Percentiles rank a stretch among this genome's conserved stretches.
Evolutionary conservation across 1,140 invertebrate genomes (phyloP).

Genomic region (Leguminivora glycinivorella): DNA sequence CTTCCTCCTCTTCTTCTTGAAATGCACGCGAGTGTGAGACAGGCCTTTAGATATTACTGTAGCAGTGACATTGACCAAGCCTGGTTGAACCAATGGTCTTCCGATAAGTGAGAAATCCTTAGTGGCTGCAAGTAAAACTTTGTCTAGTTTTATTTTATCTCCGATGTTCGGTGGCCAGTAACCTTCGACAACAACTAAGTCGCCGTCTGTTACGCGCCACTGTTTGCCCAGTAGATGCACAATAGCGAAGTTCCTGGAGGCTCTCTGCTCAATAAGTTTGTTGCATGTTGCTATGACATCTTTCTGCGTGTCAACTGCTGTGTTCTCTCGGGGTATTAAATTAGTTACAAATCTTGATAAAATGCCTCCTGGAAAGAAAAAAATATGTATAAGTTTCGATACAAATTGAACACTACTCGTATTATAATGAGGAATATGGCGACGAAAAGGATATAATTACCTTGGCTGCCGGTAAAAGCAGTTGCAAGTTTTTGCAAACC

Average conservation of each 20-base stretch:
- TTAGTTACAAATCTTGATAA: constrained; percentile 60
- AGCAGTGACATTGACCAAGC: constrained; percentile 87
- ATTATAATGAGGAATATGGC: too few species aligned
- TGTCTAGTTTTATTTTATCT: constrained; percentile 91
- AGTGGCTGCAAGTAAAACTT: constrained; percentile 91
- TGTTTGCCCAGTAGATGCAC: constrained; percentile 91
- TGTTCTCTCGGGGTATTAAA: constrained; percentile 44
- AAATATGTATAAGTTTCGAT: constrained; percentile 26
- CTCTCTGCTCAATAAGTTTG: constrained; percentile 66
- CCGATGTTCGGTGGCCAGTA: constrained; percentile 91
- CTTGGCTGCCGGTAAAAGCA: constrained; percentile 53
- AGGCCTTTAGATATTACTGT: constrained; percentile 95
- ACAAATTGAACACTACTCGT: background rate
- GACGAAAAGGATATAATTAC: constrained; percentile 37
- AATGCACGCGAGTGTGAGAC: constrained; percentile 89
- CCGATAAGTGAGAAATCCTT: constrained; percentile 93
- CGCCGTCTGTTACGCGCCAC: constrained; percentile 92
- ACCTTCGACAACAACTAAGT: constrained; percentile 90
- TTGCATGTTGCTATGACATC: constrained; percentile 72
- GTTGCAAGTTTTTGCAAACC: constrained; percentile 60
- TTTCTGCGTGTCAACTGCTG: constrained; percentile 50
- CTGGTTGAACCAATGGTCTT: constrained; percentile 87
- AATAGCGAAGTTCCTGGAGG: constrained; percentile 92
- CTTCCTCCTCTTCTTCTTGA: constrained; percentile 87
- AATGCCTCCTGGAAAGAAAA: constrained; percentile 55